These are phyloP conservation scores for Anodontia alba DNA, from an alignment of 2,888 invertebrate genomes.

Conservation along the genomic window DNA sequence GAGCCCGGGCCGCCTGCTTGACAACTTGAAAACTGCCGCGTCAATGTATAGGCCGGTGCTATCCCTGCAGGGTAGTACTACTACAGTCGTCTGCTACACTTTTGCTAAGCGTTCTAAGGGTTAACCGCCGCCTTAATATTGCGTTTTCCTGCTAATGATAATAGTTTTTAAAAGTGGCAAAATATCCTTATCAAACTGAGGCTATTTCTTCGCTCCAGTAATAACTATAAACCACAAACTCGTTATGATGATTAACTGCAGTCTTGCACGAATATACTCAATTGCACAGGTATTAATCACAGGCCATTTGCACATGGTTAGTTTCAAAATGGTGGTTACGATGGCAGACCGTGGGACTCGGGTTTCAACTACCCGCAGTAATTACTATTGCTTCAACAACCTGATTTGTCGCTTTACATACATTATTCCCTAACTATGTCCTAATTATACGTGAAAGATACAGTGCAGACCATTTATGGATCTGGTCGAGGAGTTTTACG, in stretches of 20 bases:
- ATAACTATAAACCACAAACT: constrained; percentile 42
- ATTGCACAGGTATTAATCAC: constrained; percentile 44
- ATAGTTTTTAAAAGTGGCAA: too few relatives aligned
- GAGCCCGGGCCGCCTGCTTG: too few relatives aligned
- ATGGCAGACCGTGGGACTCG: constrained; percentile 46
- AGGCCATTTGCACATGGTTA: constrained; percentile 63
- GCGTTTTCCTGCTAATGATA: too few relatives aligned
- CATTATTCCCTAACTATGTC: constrained; percentile 66
- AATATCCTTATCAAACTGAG: too few relatives aligned
- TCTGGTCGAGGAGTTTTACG: constrained; percentile 60
- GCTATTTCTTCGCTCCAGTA: too few relatives aligned
- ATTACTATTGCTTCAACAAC: constrained; percentile 56
- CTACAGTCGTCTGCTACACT: too few relatives aligned
- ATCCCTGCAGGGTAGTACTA: too few relatives aligned
- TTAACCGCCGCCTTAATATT: too few relatives aligned
- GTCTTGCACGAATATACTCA: constrained; percentile 56
- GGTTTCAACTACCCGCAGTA: constrained; percentile 48
- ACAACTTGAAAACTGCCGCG: too few relatives aligned
- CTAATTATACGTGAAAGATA: constrained; percentile 64
- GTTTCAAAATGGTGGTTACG: constrained; percentile 58
- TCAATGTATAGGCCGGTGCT: too few relatives aligned
- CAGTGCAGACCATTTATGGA: constrained; percentile 62
- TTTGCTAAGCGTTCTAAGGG: too few relatives aligned
- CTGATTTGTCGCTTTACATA: constrained; percentile 62
- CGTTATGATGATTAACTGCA: constrained; percentile 57